Conservation (phyloP, 2,113 vertebrate genomes). For the Istiophorus platypterus region DNA sequence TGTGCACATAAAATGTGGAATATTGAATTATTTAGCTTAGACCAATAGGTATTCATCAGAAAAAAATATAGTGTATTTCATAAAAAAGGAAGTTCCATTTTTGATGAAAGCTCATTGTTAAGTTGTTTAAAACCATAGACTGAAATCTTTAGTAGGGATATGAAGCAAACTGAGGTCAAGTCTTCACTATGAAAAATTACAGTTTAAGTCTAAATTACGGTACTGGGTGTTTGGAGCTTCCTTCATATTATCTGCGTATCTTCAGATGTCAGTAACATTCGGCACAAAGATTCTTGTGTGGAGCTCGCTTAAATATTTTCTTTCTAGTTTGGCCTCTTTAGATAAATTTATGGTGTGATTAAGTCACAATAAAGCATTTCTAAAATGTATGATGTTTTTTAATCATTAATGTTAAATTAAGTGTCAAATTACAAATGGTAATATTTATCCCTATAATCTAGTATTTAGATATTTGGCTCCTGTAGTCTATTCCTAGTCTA, state of each 20-base stretch:
- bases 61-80: neutral
- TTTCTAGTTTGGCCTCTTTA: neutral
- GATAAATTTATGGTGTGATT: neutral
- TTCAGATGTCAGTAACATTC: neutral
- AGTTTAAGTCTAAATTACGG: neutral
- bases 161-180: neutral
- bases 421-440: neutral
- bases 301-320: no score
- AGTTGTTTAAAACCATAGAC: neutral
- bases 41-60: neutral
- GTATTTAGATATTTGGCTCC: neutral
- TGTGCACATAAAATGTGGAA: neutral
- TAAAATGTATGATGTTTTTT: no score
- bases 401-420: neutral
- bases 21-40: neutral
- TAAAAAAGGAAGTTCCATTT: neutral
- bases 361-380: no score
- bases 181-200: no score
- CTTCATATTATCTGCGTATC: no score
- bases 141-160: neutral
- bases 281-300: no score
- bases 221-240: neutral
- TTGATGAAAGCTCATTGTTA: neutral
- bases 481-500: neutral
- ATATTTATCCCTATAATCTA: neutral